Conservation (phyloP, 2,888 invertebrate species). For the Leucoma salicis region DNA sequence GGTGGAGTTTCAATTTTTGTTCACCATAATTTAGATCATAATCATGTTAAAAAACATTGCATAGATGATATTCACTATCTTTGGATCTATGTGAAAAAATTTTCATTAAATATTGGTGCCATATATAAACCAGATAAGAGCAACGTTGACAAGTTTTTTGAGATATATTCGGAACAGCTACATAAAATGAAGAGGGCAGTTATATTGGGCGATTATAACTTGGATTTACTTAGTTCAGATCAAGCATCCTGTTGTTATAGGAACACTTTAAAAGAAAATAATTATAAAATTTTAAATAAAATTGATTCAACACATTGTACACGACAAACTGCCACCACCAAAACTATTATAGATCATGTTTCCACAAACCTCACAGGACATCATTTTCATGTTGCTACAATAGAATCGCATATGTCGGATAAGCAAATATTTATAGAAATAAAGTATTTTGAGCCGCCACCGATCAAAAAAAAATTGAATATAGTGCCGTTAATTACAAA, state of each 20-base stretch:
- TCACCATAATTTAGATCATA: no score
- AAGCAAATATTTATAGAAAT: conserved; percentile 6
- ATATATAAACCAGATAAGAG: no score
- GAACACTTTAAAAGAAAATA: background rate
- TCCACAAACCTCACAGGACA: conserved; percentile 1
- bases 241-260: background rate
- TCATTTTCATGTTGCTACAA: conserved; percentile 1
- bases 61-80: no score
- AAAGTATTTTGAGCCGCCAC: background rate
- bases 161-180: background rate
- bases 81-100: conserved; percentile 3
- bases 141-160: conserved; percentile 1
- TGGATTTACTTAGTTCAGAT: background rate
- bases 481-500: background rate
- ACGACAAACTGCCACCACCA: conserved; percentile 1
- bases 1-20: no score
- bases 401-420: conserved; percentile 2
- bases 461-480: conserved; percentile 1
- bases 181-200: background rate
- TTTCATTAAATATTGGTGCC: no score
- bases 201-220: no score
- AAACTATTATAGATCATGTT: conserved; percentile 7
- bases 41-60: no score
- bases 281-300: conserved; percentile 6
- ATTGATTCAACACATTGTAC: conserved; percentile 3